These are phyloP conservation scores for Sorex fumeus DNA, from an alignment of 2,113 vertebrate genomes.

Conservation along the genomic window DNA sequence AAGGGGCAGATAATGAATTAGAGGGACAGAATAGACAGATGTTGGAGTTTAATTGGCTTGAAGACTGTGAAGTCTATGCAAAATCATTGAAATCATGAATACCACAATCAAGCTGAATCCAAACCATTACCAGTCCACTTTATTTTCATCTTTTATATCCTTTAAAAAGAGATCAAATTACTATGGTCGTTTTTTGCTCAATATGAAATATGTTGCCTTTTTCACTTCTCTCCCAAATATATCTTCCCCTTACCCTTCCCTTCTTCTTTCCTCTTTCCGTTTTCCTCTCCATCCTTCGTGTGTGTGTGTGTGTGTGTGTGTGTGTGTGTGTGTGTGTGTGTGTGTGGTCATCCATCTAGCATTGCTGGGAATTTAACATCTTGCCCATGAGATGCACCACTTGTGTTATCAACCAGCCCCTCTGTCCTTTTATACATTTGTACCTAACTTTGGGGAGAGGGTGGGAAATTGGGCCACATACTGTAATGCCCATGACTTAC, in stretches of 20 bases:
- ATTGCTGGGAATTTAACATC: too few relatives aligned
- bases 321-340: too few relatives aligned
- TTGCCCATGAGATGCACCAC: too few relatives aligned
- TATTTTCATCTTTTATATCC: neutral
- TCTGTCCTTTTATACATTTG: neutral
- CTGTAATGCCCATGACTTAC: too few relatives aligned
- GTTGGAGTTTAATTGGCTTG: neutral
- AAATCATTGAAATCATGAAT: conserved; percentile 18
- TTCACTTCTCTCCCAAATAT: neutral
- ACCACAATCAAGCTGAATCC: neutral
- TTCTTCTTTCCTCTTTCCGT: neutral
- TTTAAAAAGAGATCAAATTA: neutral
- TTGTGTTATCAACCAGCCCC: neutral
- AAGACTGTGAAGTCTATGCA: neutral
- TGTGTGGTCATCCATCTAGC: too few relatives aligned
- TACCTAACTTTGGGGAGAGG: neutral
- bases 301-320: too few relatives aligned
- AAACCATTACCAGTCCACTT: neutral
- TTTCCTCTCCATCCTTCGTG: neutral
- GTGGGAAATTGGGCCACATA: too few relatives aligned
- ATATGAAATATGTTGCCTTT: neutral
- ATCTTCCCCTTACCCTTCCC: neutral
- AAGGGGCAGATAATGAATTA: neutral
- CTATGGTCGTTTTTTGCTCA: neutral
- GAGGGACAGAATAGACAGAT: neutral